Evolutionary conservation across 2,888 invertebrate genomes (phyloP), one percentile per base, ranked within the genome.

Genomic region (Suillia variegata): DNA sequence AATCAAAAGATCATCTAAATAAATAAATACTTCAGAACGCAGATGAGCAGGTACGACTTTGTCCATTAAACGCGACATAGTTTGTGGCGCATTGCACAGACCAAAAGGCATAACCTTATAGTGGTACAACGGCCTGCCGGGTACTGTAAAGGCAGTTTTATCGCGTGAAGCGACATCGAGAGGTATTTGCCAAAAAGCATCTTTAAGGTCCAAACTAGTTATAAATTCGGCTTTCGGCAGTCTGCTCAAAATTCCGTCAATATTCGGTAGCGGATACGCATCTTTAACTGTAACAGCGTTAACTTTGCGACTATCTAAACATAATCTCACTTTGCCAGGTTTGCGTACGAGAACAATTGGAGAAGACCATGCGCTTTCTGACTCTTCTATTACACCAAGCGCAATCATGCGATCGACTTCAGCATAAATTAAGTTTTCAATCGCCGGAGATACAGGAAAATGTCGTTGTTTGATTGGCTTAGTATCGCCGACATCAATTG

Each of bases 341-440:
- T 73, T 73, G 5, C 54, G 55, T 1, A 70, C 67, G 49, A 72
- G 63, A 0, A 71, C 64, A 2, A 71, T 64, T 2, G 74, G 70
- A 1, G 67, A 70, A 5, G 66, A 64, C 74, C 74, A 73, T 0
- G 64, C 56, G 20, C 75, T 74, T 2, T 57, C 56, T 0, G 67
- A 70, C 10, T 62, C 67, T 33, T 75, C 73, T 2, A 77, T 64
- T 0, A 77, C 64, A 2, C 64, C 70, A 1, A 64, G 48, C 2
- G 33, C 50, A 6, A 77, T 24, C 74, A 77, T 77, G 2, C 68
- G 50, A 20, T 75, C 72, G 1, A 76, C 61, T 56, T 75, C 72
- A 13, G 55, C 45, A 38, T 55, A 56, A n/a, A 64, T 18, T 24
- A 58, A 42, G 8, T 50, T 33, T 22, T 65, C 56, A 3, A 58